phyloP scores from a whole-genome alignment of 2,797 vertebrate genomes.

The Parauchenoglanis punctatus region DNA sequence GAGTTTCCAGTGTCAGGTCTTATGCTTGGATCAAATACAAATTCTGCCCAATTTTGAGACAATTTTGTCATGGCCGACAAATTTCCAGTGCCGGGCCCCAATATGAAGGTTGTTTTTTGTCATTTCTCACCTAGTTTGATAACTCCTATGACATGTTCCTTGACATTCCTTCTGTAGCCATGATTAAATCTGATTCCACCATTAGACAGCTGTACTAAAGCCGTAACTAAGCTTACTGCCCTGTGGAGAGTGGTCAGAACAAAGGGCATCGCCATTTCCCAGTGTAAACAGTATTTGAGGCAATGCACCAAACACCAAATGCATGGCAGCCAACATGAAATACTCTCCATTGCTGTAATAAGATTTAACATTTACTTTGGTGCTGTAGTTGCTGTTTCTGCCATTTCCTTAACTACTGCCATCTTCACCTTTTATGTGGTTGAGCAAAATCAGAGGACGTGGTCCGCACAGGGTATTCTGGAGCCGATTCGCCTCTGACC shows the following conservation, averaged over 20 bases:
- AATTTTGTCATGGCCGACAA: too few species aligned
- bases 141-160: too few species aligned
- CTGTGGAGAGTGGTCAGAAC: neutral
- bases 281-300: neutral
- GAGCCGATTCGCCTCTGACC: neutral
- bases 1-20: neutral
- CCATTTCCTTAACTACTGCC: neutral
- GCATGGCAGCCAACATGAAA: neutral
- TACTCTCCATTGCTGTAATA: neutral
- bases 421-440: neutral
- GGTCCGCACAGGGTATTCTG: neutral
- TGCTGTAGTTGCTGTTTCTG: neutral
- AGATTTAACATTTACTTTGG: neutral
- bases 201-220: too few species aligned
- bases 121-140: too few species aligned
- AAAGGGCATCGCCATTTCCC: neutral
- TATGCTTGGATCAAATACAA: too few species aligned
- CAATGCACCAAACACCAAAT: neutral
- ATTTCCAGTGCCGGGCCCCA: too few species aligned
- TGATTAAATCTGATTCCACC: too few species aligned
- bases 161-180: too few species aligned
- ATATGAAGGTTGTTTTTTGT: too few species aligned
- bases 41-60: too few species aligned
- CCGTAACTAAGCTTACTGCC: too few species aligned
- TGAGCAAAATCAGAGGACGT: neutral